phyloP scores from a whole-genome alignment of 1,140 invertebrate species.

The Ptiloglossa arizonensis region DNA sequence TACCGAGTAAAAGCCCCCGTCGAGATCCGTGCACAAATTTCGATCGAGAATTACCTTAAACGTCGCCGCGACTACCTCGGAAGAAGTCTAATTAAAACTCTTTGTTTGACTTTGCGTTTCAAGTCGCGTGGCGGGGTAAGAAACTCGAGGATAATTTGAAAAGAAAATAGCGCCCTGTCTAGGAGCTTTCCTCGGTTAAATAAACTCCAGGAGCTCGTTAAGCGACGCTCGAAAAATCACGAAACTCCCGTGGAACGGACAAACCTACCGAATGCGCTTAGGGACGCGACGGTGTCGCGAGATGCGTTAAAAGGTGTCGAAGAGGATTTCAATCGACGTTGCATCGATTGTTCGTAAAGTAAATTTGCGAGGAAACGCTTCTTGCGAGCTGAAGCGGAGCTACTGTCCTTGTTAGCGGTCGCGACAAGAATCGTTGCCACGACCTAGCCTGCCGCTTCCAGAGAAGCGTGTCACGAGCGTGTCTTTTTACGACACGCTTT shows the following conservation, averaged over 20 bases:
- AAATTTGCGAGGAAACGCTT: no score
- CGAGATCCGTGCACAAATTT: background rate
- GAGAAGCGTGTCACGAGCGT: background rate
- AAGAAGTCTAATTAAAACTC: conserved; percentile 11
- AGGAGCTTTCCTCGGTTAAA: background rate
- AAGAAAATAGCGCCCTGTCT: background rate
- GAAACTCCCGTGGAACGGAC: background rate
- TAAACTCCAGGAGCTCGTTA: background rate
- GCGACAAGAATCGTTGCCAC: background rate
- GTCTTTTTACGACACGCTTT: background rate
- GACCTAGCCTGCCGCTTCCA: background rate
- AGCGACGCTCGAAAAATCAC: background rate
- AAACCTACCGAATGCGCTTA: no score
- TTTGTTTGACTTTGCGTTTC: background rate
- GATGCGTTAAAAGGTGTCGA: no score
- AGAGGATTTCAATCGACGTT: background rate
- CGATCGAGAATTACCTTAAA: background rate
- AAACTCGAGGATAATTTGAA: background rate
- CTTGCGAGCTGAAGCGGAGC: no score
- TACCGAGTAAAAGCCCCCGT: background rate
- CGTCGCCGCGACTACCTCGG: no score
- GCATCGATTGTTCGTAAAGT: background rate
- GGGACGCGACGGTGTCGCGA: no score
- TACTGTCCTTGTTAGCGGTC: conserved; percentile 28
- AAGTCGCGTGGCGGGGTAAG: background rate